A percentile compares a stretch with the other conserved stretches of the same genome.
These are phyloP conservation scores for Alca torda DNA, from an alignment of 2,797 vertebrate species.

Conservation along the genomic window DNA sequence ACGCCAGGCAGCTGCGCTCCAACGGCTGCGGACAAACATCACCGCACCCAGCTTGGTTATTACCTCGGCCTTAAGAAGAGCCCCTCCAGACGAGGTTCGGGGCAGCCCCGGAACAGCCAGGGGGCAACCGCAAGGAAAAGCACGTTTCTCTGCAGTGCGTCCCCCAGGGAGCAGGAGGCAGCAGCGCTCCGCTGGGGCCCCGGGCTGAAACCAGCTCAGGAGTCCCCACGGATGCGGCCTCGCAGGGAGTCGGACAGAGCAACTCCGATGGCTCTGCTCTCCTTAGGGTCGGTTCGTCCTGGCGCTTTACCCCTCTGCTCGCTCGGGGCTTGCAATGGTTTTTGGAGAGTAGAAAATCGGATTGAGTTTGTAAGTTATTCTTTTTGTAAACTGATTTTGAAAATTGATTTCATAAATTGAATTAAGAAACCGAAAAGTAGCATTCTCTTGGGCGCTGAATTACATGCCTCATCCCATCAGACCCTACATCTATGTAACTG, in stretches of 20 bases:
- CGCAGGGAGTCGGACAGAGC: background rate
- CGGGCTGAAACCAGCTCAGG: background rate
- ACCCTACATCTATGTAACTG: fast-evolving
- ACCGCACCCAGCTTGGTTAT: fast-evolving
- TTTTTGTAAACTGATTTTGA: background rate
- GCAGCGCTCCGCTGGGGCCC: background rate
- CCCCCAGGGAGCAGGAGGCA: fast-evolving
- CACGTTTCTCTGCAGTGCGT: background rate
- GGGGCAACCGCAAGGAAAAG: background rate
- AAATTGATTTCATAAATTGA: background rate
- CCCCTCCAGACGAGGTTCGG: fast-evolving
- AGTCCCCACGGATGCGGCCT: background rate
- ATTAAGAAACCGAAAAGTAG: background rate
- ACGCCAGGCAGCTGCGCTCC: fast-evolving
- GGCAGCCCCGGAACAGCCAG: background rate
- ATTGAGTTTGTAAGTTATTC: background rate
- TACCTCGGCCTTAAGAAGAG: fast-evolving
- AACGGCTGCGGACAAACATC: background rate
- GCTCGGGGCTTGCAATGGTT: background rate
- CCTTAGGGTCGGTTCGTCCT: background rate
- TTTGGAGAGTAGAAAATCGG: background rate
- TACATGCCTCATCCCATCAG: fast-evolving
- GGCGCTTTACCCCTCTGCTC: background rate
- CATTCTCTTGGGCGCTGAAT: background rate
- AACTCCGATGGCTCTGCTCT: background rate